phyloP scores from a whole-genome alignment of 2,113 vertebrate genomes.

The Scomber colias region DNA sequence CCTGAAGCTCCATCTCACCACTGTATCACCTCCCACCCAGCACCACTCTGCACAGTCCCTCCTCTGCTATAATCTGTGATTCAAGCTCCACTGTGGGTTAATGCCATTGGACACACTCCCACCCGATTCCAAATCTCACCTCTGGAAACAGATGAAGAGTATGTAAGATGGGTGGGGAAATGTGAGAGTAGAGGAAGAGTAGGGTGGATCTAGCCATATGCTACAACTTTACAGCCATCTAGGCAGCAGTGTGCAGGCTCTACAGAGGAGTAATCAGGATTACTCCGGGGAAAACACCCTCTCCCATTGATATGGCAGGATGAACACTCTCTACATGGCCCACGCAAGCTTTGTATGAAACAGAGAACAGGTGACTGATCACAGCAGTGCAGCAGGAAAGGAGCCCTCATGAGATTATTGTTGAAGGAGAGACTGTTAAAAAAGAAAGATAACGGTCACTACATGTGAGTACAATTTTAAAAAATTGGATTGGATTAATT shows the following conservation, averaged over 20 bases:
- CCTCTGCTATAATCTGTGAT: slow-evolving; percentile 74
- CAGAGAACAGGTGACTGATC: slow-evolving; percentile 73
- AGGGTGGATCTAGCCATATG: slow-evolving; percentile 36
- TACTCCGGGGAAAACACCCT: slow-evolving; percentile 71
- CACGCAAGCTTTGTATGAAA: slow-evolving; percentile 64
- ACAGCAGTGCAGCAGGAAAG: slow-evolving; percentile 42
- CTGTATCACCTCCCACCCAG: slow-evolving; percentile 73
- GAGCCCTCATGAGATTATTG: slow-evolving; percentile 32
- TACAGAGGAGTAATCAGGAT: slow-evolving; percentile 74
- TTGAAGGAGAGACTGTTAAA: slow-evolving; percentile 20
- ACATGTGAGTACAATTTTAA: slow-evolving; percentile 29
- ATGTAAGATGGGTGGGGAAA: slow-evolving; percentile 69
- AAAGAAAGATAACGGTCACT: slow-evolving; percentile 55
- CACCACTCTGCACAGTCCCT: slow-evolving; percentile 58
- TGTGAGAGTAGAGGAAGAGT: slow-evolving; percentile 50
- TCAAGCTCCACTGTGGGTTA: slow-evolving; percentile 77
- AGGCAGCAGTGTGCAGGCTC: slow-evolving; percentile 48
- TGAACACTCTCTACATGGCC: slow-evolving; percentile 55
- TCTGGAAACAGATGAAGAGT: slow-evolving; percentile 74
- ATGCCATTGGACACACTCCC: slow-evolving; percentile 84
- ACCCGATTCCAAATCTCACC: slow-evolving; percentile 72
- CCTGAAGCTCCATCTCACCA: slow-evolving; percentile 58
- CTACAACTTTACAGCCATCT: slow-evolving; percentile 44
- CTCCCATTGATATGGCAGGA: slow-evolving; percentile 60
- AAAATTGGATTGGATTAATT: slow-evolving; percentile 29